These are phyloP conservation scores for Ctenoplectra terminalis DNA, from an alignment of 1,140 invertebrate species.

Conservation along the genomic window DNA sequence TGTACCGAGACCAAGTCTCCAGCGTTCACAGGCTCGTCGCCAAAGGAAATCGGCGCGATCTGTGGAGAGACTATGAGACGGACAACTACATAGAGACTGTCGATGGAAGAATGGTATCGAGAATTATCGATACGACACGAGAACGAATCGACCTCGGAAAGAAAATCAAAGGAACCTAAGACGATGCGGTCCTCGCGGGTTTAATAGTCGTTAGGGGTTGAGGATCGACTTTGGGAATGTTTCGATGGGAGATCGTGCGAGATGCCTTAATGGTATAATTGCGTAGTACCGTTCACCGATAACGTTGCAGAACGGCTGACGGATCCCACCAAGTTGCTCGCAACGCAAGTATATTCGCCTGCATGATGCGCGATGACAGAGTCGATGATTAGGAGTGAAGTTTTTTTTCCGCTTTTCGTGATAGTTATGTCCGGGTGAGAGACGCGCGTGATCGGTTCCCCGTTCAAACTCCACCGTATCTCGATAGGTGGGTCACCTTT, in stretches of 20 bases:
- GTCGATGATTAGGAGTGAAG: conserved; percentile 89
- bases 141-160: neutral
- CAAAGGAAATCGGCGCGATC: conserved; percentile 87
- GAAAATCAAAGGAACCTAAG: neutral
- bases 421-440: conserved; percentile 87
- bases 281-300: conserved; percentile 88
- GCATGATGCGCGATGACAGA: conserved; percentile 87
- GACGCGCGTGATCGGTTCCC: conserved; percentile 82
- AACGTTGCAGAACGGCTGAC: conserved; percentile 86
- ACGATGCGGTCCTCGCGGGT: neutral
- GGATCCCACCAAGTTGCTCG: conserved; percentile 88
- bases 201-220: neutral
- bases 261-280: conserved; percentile 40
- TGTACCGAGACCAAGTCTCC: conserved; percentile 88
- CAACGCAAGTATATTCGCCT: conserved; percentile 90
- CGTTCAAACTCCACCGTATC: conserved; percentile 89
- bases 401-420: conserved; percentile 87
- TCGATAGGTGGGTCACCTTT: conserved; percentile 89
- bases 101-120: neutral
- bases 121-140: neutral
- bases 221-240: neutral
- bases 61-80: conserved; percentile 84
- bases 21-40: conserved; percentile 87
- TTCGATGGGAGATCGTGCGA: conserved; percentile 27
- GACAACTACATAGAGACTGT: conserved; percentile 44